These are phyloP conservation scores for Chloromyia formosa DNA, from an alignment of 2,888 invertebrate genomes.

Conservation along the genomic window DNA sequence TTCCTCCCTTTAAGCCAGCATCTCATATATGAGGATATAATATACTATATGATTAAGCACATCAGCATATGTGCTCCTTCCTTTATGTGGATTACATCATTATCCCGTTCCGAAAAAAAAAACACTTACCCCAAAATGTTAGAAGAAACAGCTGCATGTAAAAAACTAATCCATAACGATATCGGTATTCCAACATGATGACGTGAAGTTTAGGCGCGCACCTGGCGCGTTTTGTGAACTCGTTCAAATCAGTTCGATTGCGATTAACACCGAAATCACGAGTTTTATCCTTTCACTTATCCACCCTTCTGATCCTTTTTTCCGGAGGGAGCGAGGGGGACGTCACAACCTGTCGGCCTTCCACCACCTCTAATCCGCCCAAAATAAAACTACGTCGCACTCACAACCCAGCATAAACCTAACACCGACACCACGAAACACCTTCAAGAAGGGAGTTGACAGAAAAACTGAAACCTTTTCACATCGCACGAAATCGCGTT, in stretches of 20 bases:
- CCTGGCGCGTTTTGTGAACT: conserved; percentile 21
- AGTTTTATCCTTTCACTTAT: background rate
- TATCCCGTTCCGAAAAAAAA: too few species aligned
- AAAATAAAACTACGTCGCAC: too few species aligned
- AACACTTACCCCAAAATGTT: conserved; percentile 57
- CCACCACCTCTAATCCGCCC: background rate
- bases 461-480: background rate
- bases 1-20: too few species aligned
- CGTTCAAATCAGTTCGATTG: conserved; percentile 16
- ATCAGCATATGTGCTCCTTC: too few species aligned
- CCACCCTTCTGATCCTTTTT: background rate
- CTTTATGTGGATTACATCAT: too few species aligned
- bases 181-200: conserved; percentile 55
- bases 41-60: too few species aligned
- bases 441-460: too few species aligned
- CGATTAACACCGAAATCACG: background rate
- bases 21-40: too few species aligned
- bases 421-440: too few species aligned
- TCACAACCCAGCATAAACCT: too few species aligned
- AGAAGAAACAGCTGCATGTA: conserved; percentile 58
- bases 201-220: conserved; percentile 8
- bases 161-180: conserved; percentile 56
- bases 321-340: too few species aligned
- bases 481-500: conserved; percentile 16
- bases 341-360: background rate